These are phyloP conservation scores for Halocaridina rubra DNA, from an alignment of 2,888 invertebrate genomes.

Conservation along the genomic window DNA sequence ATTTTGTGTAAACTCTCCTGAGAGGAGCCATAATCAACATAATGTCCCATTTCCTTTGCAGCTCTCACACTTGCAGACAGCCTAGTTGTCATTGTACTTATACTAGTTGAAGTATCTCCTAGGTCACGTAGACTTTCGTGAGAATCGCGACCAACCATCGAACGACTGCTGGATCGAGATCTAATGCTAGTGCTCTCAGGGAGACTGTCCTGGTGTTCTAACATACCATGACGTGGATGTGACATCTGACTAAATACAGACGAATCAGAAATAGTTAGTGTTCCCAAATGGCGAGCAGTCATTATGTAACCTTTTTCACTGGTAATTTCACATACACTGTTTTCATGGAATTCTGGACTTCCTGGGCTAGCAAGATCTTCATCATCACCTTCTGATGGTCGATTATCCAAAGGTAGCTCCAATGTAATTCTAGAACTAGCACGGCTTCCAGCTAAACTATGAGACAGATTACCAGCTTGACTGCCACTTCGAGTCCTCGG, in stretches of 20 bases:
- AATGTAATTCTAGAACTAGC: constrained; percentile 62
- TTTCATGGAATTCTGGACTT: constrained; percentile 62
- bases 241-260: constrained; percentile 33
- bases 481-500: constrained; percentile 61
- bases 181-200: constrained; percentile 43
- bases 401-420: constrained; percentile 54
- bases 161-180: constrained; percentile 59
- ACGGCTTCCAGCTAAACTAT: constrained; percentile 57
- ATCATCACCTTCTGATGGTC: constrained; percentile 47
- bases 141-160: constrained; percentile 46
- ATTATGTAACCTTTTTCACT: constrained; percentile 60
- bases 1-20: constrained; percentile 62
- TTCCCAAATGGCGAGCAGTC: constrained; percentile 52
- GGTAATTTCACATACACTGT: constrained; percentile 63
- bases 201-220: constrained; percentile 52
- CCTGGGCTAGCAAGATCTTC: constrained; percentile 58
- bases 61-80: constrained; percentile 61
- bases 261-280: constrained; percentile 56
- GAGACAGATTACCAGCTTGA: constrained; percentile 49
- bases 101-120: constrained; percentile 33
- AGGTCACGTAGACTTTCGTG: constrained; percentile 50
- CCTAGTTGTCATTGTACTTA: constrained; percentile 44
- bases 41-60: constrained; percentile 60
- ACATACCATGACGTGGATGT: constrained; percentile 45
- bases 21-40: constrained; percentile 62